Conservation (phyloP, 2,113 vertebrate genomes). For the Dasyprocta punctata region DNA sequence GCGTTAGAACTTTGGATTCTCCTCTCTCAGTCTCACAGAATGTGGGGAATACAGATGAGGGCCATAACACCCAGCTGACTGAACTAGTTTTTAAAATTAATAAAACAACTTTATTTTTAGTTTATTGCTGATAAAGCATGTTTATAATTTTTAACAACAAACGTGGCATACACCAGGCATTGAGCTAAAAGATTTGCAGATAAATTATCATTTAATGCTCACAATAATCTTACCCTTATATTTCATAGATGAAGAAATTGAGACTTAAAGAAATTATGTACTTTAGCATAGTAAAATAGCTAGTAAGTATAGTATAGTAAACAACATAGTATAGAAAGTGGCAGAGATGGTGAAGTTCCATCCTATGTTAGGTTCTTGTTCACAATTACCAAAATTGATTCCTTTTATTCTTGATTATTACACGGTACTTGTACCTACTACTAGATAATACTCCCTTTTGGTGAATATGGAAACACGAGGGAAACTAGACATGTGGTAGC, state of each 20-base stretch:
- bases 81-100: constrained; percentile 25
- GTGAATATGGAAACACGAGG: constrained; percentile 5
- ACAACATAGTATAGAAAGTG: background rate
- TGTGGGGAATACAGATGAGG: background rate
- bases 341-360: background rate
- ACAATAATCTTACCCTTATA: background rate
- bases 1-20: background rate
- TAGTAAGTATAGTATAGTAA: background rate
- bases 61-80: background rate
- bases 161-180: background rate
- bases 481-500: background rate
- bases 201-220: constrained; percentile 3
- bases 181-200: background rate
- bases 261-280: constrained; percentile 14
- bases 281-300: background rate
- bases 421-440: background rate
- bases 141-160: constrained; percentile 5
- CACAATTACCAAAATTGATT: background rate
- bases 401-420: background rate
- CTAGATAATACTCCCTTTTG: background rate
- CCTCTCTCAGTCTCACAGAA: background rate
- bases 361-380: background rate
- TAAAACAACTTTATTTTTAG: background rate
- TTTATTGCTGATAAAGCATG: background rate
- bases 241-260: constrained; percentile 7